phyloP scores from a whole-genome alignment of 64 coral and sea anemone genomes.

The Pocillopora verrucosa region DNA sequence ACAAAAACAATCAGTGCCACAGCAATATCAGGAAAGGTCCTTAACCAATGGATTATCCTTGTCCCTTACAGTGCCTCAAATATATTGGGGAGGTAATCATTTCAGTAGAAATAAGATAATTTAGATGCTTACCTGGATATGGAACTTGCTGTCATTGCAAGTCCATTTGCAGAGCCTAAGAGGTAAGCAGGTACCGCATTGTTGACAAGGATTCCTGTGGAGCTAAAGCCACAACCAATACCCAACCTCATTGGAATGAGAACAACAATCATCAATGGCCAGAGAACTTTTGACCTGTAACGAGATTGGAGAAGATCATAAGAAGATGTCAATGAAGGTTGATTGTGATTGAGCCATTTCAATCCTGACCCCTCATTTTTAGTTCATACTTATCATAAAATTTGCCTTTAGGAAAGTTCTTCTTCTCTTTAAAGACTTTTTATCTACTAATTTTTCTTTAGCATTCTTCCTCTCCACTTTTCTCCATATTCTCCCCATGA shows the following conservation, averaged over 20 bases:
- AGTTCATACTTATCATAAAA: neutral
- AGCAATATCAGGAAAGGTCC: too few species aligned
- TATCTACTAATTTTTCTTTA: too few species aligned
- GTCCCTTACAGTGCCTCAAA: too few species aligned
- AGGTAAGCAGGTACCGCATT: constrained; percentile 42
- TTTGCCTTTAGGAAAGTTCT: too few species aligned
- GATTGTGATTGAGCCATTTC: too few species aligned
- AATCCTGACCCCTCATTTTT: neutral
- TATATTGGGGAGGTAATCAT: neutral
- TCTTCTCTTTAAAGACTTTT: too few species aligned
- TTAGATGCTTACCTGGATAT: constrained; percentile 32
- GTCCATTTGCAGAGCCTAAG: constrained; percentile 43
- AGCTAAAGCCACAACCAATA: constrained; percentile 4
- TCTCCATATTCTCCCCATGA: too few species aligned
- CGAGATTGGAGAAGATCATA: neutral
- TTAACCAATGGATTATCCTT: too few species aligned
- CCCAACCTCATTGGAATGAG: neutral
- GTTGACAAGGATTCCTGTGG: constrained; percentile 35
- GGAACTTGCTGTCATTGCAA: constrained; percentile 12
- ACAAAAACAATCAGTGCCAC: too few species aligned
- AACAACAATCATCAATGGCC: constrained; percentile 21
- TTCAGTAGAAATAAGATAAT: neutral
- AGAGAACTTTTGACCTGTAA: constrained; percentile 44
- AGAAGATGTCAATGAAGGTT: neutral
- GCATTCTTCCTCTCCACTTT: too few species aligned